Evolutionary conservation across 2,113 vertebrate genomes (phyloP).

Genomic region (Elaphurus davidianus): DNA sequence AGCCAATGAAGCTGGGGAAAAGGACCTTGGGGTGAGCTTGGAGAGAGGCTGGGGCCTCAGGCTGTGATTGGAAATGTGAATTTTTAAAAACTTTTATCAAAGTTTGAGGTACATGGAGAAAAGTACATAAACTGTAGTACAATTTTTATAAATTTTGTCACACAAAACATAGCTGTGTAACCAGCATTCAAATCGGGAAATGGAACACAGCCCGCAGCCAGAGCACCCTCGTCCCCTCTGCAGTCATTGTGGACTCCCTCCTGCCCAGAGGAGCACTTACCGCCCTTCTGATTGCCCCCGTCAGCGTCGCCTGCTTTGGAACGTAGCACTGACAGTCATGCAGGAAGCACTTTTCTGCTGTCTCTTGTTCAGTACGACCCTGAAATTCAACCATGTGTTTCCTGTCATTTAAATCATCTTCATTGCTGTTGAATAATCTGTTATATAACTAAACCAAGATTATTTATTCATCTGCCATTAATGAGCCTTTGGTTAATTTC

Average conservation of each 20-base stretch:
- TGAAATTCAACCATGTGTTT: neutral
- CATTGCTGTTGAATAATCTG: neutral
- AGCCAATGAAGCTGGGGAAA: neutral
- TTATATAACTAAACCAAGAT: neutral
- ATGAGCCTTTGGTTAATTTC: neutral
- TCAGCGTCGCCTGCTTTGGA: neutral
- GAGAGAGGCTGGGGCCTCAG: neutral
- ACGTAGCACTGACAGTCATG: neutral
- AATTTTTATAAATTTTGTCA: neutral
- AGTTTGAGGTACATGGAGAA: neutral
- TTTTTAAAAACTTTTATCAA: neutral
- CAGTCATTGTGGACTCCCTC: too few relatives aligned
- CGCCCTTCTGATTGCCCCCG: neutral
- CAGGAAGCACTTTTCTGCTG: neutral
- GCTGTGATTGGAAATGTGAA: neutral
- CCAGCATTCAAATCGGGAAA: neutral
- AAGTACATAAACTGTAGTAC: neutral
- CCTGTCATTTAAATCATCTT: neutral
- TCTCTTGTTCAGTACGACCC: neutral
- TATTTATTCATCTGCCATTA: neutral
- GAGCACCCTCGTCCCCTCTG: fast-evolving
- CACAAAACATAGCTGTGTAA: neutral
- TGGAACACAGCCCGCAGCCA: neutral
- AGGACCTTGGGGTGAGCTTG: neutral
- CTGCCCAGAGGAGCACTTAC: neutral